phyloP scores from a whole-genome alignment of 2,113 vertebrate species.

The Pimephales promelas region DNA sequence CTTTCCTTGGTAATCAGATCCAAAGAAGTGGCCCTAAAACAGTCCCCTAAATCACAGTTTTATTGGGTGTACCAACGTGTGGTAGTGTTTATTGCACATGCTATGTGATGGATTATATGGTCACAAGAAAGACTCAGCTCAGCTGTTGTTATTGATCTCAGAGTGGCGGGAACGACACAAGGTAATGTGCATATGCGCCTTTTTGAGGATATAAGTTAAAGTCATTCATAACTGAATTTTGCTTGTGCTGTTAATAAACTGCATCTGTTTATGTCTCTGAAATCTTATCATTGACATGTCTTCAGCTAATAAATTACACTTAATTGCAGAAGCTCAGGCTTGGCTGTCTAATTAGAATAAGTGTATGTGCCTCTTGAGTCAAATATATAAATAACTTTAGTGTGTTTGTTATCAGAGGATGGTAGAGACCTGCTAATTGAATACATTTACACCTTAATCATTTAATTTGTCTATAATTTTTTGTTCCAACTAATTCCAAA shows the following conservation, averaged over 20 bases:
- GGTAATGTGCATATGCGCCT: not conserved
- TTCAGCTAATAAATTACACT: conserved; percentile 35
- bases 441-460: too few relatives aligned
- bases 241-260: conserved; percentile 15
- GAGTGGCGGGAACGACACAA: conserved; percentile 16
- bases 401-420: conserved; percentile 11
- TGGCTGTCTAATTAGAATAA: conserved; percentile 41
- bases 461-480: too few relatives aligned
- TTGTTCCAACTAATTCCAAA: too few relatives aligned
- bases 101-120: conserved; percentile 4
- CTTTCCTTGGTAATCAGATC: not conserved
- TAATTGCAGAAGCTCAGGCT: conserved; percentile 1
- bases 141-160: conserved; percentile 33
- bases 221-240: not conserved
- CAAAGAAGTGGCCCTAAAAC: not conserved
- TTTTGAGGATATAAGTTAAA: not conserved
- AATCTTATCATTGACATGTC: conserved; percentile 2
- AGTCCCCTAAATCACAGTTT: conserved; percentile 8
- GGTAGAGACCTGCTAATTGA: not conserved
- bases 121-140: not conserved
- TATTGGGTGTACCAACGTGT: conserved; percentile 13
- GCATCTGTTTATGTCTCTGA: conserved; percentile 23
- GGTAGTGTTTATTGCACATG: not conserved
- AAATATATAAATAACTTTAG: conserved; percentile 41
- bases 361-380: conserved; percentile 23